Base-by-base conservation (phyloP, 2,113 vertebrate species). In the Axis porcinus region DNA sequence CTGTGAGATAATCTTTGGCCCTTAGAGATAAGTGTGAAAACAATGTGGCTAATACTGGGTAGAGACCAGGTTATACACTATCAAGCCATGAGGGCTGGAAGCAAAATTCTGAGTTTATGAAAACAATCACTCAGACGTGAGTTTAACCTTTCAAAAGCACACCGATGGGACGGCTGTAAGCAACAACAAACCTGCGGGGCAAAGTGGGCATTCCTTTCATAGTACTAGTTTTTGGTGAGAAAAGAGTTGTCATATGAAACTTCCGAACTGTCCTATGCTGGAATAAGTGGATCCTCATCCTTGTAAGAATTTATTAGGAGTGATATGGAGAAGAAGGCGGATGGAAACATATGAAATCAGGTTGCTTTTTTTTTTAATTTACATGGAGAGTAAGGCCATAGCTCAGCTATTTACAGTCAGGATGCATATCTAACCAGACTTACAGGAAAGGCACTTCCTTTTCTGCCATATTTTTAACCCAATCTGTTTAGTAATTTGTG, bases 1-100 rank as follows among this genome's bases (percentile, higher is more conserved):
- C 98, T 98, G 86, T 96, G 78, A 97, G 95, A 98, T 97, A 96
- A 58, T 83, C 78, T 98, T 98, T 97, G 96, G 82, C 94, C 97
- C 83, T 89, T 95, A 50, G 16, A 88, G 85, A 13, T 28, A 85
- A 95, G 67, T 89, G n/a, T 94, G 92, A 97, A 96, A 97, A 97
- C 96, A 96, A 60, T 45, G 13, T 86, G 93, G 94, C 50, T 97
- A 97, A 98, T 40, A 45, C 92, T 82, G 89, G 95, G 91, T 67
- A 98, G 91, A 47, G 86, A 97, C 43, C 92, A 98, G 83, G 92
- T 91, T 97, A 95, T 12, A 96, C 11, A 84, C 85, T 58, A 86
- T 86, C n/a, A 52, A 86, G 50, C 85, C 52, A 33, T 30, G 70
- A 88, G 43, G 43, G 64, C 64, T 70, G 82, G 92, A 67, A 97